A percentile compares a stretch with the other conserved stretches of the same genome.
Evolutionary conservation across 2,888 invertebrate species (phyloP).

Genomic region (Polia nebulosa): DNA sequence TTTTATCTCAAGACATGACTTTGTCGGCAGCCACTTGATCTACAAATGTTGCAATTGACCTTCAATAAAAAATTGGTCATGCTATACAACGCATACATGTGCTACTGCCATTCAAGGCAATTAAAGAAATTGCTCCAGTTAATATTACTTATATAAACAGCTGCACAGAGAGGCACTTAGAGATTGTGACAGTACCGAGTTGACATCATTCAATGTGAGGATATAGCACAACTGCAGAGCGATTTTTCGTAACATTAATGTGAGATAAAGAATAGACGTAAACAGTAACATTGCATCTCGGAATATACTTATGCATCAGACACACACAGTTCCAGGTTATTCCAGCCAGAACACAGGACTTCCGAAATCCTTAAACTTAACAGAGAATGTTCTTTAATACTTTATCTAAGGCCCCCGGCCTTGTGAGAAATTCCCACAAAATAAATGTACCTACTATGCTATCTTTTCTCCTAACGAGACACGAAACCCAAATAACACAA

Average conservation of each 20-base stretch:
- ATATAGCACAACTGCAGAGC: not conserved
- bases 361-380: no score
- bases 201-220: not conserved
- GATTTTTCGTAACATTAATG: not conserved
- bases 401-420: no score
- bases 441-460: no score
- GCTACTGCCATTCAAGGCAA: conserved; percentile 13
- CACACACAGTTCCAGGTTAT: not conserved
- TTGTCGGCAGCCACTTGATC: not conserved
- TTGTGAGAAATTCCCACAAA: no score
- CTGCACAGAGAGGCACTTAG: not conserved
- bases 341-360: not conserved
- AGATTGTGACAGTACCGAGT: not conserved
- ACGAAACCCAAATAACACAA: no score
- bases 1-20: conserved; percentile 13
- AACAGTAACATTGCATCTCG: not conserved
- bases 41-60: not conserved
- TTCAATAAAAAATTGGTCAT: conserved; percentile 15
- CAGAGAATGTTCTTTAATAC: no score
- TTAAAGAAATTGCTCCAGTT: conserved; percentile 30
- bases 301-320: not conserved
- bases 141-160: not conserved
- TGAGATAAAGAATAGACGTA: not conserved
- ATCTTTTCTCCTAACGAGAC: no score
- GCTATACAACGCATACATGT: not conserved